These are phyloP conservation scores for Elgonia sp. DNA, from an alignment of 2,888 invertebrate genomes.

Conservation along the genomic window DNA sequence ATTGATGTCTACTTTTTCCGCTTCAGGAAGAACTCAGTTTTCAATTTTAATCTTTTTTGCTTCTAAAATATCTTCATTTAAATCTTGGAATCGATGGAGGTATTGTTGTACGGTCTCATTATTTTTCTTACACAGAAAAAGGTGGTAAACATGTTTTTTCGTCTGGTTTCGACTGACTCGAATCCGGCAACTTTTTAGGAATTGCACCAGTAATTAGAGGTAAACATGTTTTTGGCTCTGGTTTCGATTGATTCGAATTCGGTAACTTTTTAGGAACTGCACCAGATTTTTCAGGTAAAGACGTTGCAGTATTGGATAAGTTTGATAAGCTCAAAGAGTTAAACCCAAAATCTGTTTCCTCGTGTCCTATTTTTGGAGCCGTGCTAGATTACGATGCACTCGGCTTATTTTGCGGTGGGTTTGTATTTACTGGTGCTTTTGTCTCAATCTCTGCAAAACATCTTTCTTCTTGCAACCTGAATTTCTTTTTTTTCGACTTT, in stretches of 20 bases:
- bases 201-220: background rate
- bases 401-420: background rate
- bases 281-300: background rate
- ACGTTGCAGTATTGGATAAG: slow-evolving; percentile 29
- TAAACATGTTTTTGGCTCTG: background rate
- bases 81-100: too few relatives aligned
- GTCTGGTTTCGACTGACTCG: background rate
- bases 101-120: too few relatives aligned
- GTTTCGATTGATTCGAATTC: background rate
- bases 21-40: too few relatives aligned
- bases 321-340: slow-evolving; percentile 26
- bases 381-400: background rate
- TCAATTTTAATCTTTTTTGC: too few relatives aligned
- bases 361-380: background rate
- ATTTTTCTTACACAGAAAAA: too few relatives aligned
- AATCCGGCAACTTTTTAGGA: too few relatives aligned
- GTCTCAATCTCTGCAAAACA: slow-evolving; percentile 63
- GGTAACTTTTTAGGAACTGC: background rate
- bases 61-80: too few relatives aligned
- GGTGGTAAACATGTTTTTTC: too few relatives aligned
- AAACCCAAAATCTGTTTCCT: slow-evolving; percentile 35
- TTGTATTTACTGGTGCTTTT: slow-evolving; percentile 5
- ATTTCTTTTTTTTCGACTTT: slow-evolving; percentile 76
- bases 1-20: too few relatives aligned
- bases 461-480: slow-evolving; percentile 69